These are phyloP conservation scores for Tetramorium alpestre DNA, from an alignment of 1,140 invertebrate genomes.

Conservation along the genomic window DNA sequence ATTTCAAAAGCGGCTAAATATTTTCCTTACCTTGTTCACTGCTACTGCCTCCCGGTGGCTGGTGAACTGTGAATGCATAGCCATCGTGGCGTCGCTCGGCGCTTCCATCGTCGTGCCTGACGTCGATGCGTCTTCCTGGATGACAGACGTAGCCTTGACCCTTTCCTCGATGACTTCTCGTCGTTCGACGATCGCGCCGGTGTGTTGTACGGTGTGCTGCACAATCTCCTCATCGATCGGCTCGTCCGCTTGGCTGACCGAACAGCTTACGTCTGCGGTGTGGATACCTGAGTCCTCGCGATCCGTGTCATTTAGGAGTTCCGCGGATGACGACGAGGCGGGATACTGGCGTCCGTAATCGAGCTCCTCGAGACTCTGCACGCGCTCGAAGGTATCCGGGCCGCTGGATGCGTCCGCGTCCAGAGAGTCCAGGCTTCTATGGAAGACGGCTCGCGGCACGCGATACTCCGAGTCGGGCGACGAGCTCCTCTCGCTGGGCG, in stretches of 20 bases:
- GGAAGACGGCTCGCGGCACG: conserved; percentile 84
- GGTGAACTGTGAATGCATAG: conserved; percentile 58
- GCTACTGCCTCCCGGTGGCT: conserved; percentile 76
- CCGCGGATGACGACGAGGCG: conserved; percentile 85
- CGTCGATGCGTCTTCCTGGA: conserved; percentile 8
- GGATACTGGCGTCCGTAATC: conserved; percentile 87
- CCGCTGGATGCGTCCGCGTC: conserved; percentile 86
- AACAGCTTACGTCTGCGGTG: conserved; percentile 91
- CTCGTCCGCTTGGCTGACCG: conserved; percentile 90
- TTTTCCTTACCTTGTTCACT: conserved; percentile 78
- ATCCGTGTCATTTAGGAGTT: conserved; percentile 88
- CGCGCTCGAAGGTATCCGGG: conserved; percentile 87
- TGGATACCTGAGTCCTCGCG: conserved; percentile 93
- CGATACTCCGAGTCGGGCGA: conserved; percentile 84
- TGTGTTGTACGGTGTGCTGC: conserved; percentile 55
- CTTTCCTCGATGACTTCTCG: conserved; percentile 63
- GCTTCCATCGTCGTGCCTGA: not conserved
- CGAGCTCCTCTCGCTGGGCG: conserved; percentile 80
- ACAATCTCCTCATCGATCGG: conserved; percentile 84
- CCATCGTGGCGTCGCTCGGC: conserved; percentile 49
- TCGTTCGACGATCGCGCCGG: conserved; percentile 74
- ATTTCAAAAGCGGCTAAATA: not conserved
- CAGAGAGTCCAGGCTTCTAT: conserved; percentile 89
- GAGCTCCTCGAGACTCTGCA: conserved; percentile 89
- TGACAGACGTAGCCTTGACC: not conserved